A percentile compares a stretch with the other conserved stretches of the same genome.
phyloP scores from a whole-genome alignment of 2,888 invertebrate species.

The Calameuta idolon region DNA sequence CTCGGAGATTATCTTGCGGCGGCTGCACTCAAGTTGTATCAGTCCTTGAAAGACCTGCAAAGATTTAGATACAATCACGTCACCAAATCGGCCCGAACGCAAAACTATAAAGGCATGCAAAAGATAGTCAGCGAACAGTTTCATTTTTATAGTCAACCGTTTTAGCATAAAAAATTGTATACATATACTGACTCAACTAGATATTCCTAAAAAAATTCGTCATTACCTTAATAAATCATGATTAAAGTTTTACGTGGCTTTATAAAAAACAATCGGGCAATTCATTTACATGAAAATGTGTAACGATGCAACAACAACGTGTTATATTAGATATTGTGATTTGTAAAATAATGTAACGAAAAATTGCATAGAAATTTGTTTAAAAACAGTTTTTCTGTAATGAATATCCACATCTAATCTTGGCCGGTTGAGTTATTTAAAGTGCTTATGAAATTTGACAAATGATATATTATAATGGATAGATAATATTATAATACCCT shows the following conservation, averaged over 20 bases:
- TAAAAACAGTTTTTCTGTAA: not conserved
- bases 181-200: not conserved
- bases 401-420: not conserved
- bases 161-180: not conserved
- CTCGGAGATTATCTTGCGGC: conserved; percentile 22
- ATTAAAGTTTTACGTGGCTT: not conserved
- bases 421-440: not conserved
- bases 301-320: not conserved
- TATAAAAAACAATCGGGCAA: not conserved
- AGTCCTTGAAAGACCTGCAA: conserved; percentile 13
- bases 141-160: not conserved
- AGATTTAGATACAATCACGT: not conserved
- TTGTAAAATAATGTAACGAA: not conserved
- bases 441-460: not conserved
- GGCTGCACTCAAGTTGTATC: conserved; percentile 18
- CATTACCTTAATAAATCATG: not conserved
- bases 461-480: not conserved
- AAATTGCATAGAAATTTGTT: not conserved
- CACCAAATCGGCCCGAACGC: not conserved
- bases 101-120: not conserved
- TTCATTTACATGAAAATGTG: not conserved
- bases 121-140: not conserved
- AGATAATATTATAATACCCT: not conserved
- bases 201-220: not conserved
- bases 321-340: not conserved